Evolutionary conservation across 2,113 vertebrate species (phyloP), one percentile per base, ranked within the genome.

Genomic region (Pelmatolapia mariae): DNA sequence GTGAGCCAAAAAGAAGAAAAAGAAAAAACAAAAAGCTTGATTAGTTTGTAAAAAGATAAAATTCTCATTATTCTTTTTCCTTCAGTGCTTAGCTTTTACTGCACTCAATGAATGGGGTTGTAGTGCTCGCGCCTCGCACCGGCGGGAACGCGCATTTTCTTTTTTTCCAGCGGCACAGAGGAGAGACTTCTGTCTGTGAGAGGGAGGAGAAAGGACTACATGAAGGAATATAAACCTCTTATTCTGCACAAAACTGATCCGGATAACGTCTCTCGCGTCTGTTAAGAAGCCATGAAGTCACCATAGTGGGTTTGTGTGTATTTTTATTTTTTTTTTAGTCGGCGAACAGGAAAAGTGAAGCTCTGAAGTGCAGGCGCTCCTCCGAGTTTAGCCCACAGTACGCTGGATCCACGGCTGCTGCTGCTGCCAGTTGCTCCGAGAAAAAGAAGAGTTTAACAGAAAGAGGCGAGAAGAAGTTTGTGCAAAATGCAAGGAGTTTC

Each of bases 401-500:
- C 80, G 85, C 86, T 66, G 82, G 89, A 85, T 85, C 79, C 82
- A 73, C 87, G 33, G 91, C 83, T 80, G 93, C 59, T 80, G 87
- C 3, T n/a, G 61, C 61, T 1, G 19, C 61, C 90, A 85, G 90
- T 87, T 88, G 84, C 63, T 76, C 81, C 86, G 59, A 33, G 63
- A 59, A 81, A 93, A 85, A 82, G 84, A 88, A 88, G 82, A 33
- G 36, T 80, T 88, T 83, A 89, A 89, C 80, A 40, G 40, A 89
- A 90, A 87, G 78, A 79, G 91, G 29, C 50, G 86, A 85, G 53
- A 83, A 36, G 82, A 93, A 92, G 22, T 93, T 90, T 87, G 73
- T 89, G 88, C 93, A 96, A 87, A 88, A 96, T 96, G 96, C 95
- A 96, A 85, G 95, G 84, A 81, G 87, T 93, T 87, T 93, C 96